Conservation (phyloP, 2,797 vertebrate species). For the Microchirus variegatus region DNA sequence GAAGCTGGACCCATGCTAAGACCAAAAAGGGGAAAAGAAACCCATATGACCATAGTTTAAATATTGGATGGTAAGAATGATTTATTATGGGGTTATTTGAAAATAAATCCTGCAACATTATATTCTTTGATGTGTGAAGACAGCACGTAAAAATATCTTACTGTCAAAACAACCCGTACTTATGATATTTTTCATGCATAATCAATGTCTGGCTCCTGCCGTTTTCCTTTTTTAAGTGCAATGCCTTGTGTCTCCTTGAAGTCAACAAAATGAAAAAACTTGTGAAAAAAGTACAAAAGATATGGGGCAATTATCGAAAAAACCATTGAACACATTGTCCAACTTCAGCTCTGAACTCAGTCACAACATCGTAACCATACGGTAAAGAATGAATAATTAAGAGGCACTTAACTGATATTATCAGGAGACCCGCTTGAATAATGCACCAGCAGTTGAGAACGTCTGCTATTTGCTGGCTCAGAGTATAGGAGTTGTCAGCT, state of each 20-base stretch:
- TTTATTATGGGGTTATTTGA: conserved; percentile 14
- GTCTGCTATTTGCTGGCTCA: conserved; percentile 33
- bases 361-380: not conserved
- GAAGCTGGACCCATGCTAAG: conserved; percentile 7
- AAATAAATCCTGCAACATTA: conserved; percentile 9
- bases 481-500: conserved; percentile 53
- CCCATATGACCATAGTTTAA: not conserved
- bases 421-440: conserved; percentile 44
- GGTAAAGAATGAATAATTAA: conserved; percentile 26
- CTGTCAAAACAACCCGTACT: not conserved
- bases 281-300: not conserved
- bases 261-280: not conserved
- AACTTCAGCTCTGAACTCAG: not conserved
- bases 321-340: not conserved
- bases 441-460: conserved; percentile 25
- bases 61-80: conserved; percentile 6
- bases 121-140: not conserved
- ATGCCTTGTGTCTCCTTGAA: not conserved
- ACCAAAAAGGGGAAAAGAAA: conserved; percentile 13
- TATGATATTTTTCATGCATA: not conserved
- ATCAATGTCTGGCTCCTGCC: not conserved
- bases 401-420: conserved; percentile 13
- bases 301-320: not conserved
- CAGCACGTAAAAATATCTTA: not conserved
- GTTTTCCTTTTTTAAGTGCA: not conserved